Conservation (phyloP, 2,888 invertebrate species). For the Ormyrus pomaceus region DNA sequence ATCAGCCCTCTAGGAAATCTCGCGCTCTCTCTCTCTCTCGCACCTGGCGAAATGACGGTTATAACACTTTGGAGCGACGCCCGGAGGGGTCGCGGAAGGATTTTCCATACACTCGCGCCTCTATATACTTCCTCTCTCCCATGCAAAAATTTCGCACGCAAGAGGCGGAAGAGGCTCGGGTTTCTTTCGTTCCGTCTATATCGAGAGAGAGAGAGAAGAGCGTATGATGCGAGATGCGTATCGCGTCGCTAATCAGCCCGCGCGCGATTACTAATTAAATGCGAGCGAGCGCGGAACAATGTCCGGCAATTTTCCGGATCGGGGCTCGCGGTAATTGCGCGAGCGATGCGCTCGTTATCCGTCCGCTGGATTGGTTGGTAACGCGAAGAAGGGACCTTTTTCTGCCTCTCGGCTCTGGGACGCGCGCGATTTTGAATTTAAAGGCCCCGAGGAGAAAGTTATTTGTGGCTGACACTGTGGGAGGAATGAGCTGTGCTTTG, state of each 20-base stretch:
- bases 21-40: not conserved
- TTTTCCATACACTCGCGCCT: not conserved
- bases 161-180: constrained; percentile 25
- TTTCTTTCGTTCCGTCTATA: constrained; percentile 25
- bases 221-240: not conserved
- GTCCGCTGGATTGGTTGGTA: constrained; percentile 16
- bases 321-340: constrained; percentile 24
- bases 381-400: not conserved
- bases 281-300: constrained; percentile 33
- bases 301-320: constrained; percentile 48
- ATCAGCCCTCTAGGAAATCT: not conserved
- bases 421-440: too few relatives aligned
- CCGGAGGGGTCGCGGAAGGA: constrained; percentile 2
- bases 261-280: constrained; percentile 51
- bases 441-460: too few relatives aligned
- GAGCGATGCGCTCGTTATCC: constrained; percentile 20
- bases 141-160: constrained; percentile 30
- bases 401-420: too few relatives aligned
- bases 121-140: not conserved
- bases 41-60: not conserved
- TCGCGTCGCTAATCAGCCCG: constrained; percentile 43
- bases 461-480: too few relatives aligned
- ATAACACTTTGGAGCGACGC: not conserved
- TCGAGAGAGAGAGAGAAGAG: not conserved
- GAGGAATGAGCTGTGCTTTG: too few relatives aligned